These are phyloP conservation scores for Rhabdornis inornatus DNA, from an alignment of 2,113 vertebrate genomes.

Conservation along the genomic window DNA sequence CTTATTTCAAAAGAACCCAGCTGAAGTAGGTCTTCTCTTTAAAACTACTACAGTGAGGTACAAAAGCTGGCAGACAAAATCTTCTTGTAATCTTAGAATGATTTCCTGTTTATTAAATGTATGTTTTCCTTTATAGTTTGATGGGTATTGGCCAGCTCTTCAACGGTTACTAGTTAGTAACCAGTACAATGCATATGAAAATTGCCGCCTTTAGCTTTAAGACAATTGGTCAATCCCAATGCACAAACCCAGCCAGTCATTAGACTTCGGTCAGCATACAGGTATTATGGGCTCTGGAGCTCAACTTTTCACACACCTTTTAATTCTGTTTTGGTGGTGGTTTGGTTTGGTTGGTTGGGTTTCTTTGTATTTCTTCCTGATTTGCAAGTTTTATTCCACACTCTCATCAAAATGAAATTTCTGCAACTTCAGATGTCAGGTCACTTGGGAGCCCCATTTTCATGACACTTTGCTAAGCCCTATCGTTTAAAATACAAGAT, in stretches of 20 bases:
- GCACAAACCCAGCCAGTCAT: not conserved
- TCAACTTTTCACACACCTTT: not conserved
- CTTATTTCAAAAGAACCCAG: not conserved
- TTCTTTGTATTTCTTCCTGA: not conserved
- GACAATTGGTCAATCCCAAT: not conserved
- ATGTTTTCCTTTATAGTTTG: not conserved
- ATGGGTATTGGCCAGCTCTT: not conserved
- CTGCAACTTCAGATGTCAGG: not conserved
- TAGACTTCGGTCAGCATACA: accelerated
- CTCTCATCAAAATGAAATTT: not conserved
- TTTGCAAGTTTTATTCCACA: not conserved
- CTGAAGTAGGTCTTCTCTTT: not conserved
- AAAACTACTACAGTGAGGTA: not conserved
- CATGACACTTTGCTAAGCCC: not conserved
- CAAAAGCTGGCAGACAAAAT: not conserved
- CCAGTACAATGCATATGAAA: not conserved
- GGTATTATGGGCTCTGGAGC: not conserved
- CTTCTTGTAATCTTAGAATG: not conserved
- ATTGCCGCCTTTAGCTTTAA: not conserved
- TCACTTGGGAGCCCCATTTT: not conserved
- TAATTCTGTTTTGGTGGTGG: not conserved
- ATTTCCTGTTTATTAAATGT: not conserved
- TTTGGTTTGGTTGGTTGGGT: not conserved
- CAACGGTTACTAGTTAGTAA: not conserved
- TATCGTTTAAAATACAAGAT: not conserved